Conservation (phyloP, 2,888 invertebrate species). For the Hypercompe scribonia region DNA sequence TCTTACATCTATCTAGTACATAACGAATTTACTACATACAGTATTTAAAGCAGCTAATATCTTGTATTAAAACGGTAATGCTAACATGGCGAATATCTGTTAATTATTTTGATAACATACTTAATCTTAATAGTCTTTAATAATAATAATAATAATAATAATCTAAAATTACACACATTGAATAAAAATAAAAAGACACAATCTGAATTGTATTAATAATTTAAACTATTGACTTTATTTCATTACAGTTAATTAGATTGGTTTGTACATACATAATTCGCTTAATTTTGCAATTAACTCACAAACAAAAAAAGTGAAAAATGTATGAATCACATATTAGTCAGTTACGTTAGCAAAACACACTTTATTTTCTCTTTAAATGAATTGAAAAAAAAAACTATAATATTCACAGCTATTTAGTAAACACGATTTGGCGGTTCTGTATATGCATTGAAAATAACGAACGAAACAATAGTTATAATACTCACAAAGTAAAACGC, state of each 20-base stretch:
- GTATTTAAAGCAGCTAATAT: background rate
- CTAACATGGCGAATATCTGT: background rate
- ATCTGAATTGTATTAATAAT: background rate
- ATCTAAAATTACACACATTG: background rate
- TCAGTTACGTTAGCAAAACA: background rate
- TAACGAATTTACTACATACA: background rate
- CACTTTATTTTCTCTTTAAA: background rate
- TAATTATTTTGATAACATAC: background rate
- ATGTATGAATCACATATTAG: background rate
- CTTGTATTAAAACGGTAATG: too few species aligned
- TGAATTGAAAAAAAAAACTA: background rate
- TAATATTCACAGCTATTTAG: background rate
- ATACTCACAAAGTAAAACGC: conserved; percentile 61
- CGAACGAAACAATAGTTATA: conserved; percentile 41
- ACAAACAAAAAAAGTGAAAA: background rate
- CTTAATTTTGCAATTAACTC: background rate
- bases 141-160: background rate
- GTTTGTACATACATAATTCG: background rate
- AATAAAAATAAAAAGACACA: background rate
- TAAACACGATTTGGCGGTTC: background rate
- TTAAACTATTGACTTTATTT: background rate
- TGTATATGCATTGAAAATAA: conserved; percentile 18
- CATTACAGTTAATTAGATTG: background rate
- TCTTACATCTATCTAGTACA: background rate
- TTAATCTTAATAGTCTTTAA: background rate